Evolutionary conservation across 2,888 invertebrate species (phyloP).

Genomic region (Kuschelorhynchus macadamiae): DNA sequence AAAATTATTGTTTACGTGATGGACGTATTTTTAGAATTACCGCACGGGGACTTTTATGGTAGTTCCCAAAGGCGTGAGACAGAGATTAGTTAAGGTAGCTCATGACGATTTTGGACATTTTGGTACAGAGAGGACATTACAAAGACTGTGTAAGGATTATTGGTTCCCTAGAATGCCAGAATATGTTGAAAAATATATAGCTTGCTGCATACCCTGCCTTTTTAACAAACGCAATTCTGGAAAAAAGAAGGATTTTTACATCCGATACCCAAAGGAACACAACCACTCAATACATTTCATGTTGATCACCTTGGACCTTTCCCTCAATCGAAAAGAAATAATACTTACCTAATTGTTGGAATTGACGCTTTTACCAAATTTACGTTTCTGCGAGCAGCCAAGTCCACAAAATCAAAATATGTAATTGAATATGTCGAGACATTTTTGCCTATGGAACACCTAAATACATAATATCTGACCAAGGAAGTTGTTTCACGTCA

Average conservation of each 20-base stretch:
- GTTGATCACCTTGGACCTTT: no score
- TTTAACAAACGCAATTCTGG: constrained; percentile 38
- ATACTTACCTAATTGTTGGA: no score
- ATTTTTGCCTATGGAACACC: constrained; percentile 54
- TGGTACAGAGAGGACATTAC: constrained; percentile 47
- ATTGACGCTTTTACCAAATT: no score
- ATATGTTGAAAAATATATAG: no score
- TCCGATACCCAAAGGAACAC: constrained; percentile 30
- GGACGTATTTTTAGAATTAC: constrained; percentile 45
- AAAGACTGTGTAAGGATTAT: constrained; percentile 20
- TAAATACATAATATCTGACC: constrained; percentile 62
- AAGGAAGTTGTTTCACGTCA: constrained; percentile 64
- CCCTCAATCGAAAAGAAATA: no score
- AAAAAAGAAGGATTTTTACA: constrained; percentile 37
- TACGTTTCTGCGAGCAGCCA: constrained; percentile 39
- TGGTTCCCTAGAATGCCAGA: no score
- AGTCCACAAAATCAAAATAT: constrained; percentile 50
- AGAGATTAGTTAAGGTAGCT: constrained; percentile 60
- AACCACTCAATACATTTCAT: constrained; percentile 30
- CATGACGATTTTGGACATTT: constrained; percentile 60
- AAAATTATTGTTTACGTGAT: constrained; percentile 42
- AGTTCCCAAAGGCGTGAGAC: no score
- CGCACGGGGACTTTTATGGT: constrained; percentile 46
- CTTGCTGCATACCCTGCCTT: constrained; percentile 30
- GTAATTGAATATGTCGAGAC: constrained; percentile 45